Base-by-base conservation (phyloP, 53 echinoderm and acorn worm species). In the Glandiceps talaboti region DNA sequence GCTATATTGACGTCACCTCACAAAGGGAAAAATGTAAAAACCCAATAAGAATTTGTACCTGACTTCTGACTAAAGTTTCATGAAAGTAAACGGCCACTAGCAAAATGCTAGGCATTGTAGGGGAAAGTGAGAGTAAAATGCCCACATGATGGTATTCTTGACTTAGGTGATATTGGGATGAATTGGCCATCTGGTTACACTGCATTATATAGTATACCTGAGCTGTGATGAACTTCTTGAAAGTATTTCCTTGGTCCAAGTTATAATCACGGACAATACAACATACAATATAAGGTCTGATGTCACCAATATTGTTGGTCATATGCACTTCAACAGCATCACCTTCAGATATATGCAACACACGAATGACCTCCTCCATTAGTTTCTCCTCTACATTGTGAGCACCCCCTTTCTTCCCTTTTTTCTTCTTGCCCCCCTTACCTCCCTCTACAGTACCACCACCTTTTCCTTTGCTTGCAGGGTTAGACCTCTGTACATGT, bases 241-340 rank as follows among this genome's bases (percentile, higher is more conserved):
- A 93, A 30, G 82, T 79, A 14, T 74, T 87, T 6, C 89, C 97
- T 1, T 86, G 64, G 31, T 83, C 82, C 64, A 97, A 75, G 77
- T 90, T 76, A 73, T 92, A 82, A 79, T 93, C 82, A 30, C 84
- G 86, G 32, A 97, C 90, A 29, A 91, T 81, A 77, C 97, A 97
- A 82, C 97, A 97, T 14, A 93, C 89, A 31, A 93, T 93, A 84
- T 83, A 97, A 0, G 97, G 91, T 28, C 97, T 78, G 31, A 97
- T 89, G 32, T 31, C 77, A 26, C 81, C 86, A 27, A 91, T 91
- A 10, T 87, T 87, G 27, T 88, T 82, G 32, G 84, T 82, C 28
- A 85, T 75, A 26, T 31, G 30, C 1, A 97, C 89, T 81, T 93
- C 97, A 6, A 90, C 82, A 10, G 82, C 85, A 29, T 78, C 30